Conservation (phyloP, 2,797 vertebrate genomes). For the Anableps anableps region DNA sequence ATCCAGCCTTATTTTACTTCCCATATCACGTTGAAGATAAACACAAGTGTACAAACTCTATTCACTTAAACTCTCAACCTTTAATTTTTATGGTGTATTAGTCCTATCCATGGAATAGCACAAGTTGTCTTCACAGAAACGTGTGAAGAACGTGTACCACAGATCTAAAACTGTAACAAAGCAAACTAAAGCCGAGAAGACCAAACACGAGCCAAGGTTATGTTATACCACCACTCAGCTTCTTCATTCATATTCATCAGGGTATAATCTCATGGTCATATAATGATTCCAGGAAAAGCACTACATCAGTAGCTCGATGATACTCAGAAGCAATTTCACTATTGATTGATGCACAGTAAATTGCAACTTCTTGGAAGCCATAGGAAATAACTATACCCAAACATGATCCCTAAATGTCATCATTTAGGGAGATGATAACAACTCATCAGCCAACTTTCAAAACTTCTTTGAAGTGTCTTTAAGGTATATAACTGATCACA, state of each 20-base stretch:
- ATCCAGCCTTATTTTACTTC: background rate
- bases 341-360: conserved; percentile 24
- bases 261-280: conserved; percentile 4
- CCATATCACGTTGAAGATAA: background rate
- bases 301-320: conserved; percentile 11
- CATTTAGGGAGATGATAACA: background rate
- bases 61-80: conserved; percentile 1
- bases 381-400: conserved; percentile 22
- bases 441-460: conserved; percentile 4
- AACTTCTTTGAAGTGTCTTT: background rate
- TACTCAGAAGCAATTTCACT: conserved; percentile 21
- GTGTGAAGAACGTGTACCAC: conserved; percentile 20
- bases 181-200: conserved; percentile 19
- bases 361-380: conserved; percentile 20
- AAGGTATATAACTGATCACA: background rate
- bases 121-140: conserved; percentile 9
- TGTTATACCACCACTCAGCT: conserved; percentile 1
- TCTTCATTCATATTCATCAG: conserved; percentile 9
- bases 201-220: background rate
- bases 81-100: background rate
- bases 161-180: conserved; percentile 19
- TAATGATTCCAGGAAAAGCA: conserved; percentile 3
- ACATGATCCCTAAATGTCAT: background rate
- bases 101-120: background rate
- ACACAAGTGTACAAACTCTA: conserved; percentile 1